Conservation (phyloP, 2,888 invertebrate genomes). For the Junonia oenone region DNA sequence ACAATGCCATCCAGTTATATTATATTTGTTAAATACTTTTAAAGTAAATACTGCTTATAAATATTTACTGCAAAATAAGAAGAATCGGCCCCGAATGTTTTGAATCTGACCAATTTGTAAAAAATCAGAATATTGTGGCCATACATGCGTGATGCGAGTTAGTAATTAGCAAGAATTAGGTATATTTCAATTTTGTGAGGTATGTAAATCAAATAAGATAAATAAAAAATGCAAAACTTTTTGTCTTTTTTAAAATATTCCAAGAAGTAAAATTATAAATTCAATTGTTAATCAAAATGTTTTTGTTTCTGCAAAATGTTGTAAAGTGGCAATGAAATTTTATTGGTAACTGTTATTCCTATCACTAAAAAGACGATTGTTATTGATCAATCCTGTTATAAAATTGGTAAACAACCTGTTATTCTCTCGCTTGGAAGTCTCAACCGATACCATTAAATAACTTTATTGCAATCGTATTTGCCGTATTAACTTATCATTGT, state of each 20-base stretch:
- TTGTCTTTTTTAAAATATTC: background rate
- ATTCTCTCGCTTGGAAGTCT: background rate
- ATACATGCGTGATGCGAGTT: no score
- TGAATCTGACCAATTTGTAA: no score
- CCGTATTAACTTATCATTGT: background rate
- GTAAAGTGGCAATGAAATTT: conserved; percentile 6
- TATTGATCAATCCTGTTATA: conserved; percentile 4
- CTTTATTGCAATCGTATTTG: conserved; percentile 1
- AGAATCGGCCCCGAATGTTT: no score
- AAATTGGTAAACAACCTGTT: conserved; percentile 3
- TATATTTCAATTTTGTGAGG: background rate
- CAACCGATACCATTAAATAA: background rate
- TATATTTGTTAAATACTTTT: no score
- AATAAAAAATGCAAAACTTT: background rate
- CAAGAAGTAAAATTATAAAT: background rate
- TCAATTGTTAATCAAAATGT: background rate
- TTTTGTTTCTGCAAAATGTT: background rate
- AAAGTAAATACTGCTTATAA: no score
- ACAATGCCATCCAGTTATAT: no score
- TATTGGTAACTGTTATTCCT: conserved; percentile 8
- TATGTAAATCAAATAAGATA: background rate
- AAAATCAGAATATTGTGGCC: no score
- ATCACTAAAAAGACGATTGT: conserved; percentile 1
- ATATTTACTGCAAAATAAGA: no score
- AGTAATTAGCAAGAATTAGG: no score